Evolutionary conservation across 2,888 invertebrate genomes (phyloP), one percentile per base, ranked within the genome.

Genomic region (Lathronympha strigana): DNA sequence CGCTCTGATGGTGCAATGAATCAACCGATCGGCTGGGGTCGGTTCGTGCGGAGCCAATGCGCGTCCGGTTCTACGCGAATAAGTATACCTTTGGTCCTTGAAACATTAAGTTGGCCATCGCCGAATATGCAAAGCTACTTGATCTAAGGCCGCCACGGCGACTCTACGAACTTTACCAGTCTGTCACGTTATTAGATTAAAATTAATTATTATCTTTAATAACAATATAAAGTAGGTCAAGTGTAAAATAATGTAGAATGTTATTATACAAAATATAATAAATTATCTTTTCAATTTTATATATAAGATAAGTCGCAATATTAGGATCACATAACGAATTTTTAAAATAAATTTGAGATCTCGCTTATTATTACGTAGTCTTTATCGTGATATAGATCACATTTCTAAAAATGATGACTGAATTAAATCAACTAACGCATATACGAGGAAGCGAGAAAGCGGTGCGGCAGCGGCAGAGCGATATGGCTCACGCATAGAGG

Each of bases 91-190:
- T 92, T 92, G 92, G 92, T 92, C 92, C 91, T 89, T 90, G 90
- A 88, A 88, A 87, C 86, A 84, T 90, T 89, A 82, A 86, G 85
- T 90, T 90, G 91, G 91, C 90, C 88, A 84, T 87, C 86, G 91
- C 92, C 91, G 90, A 90, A 87, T 91, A 91, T 88, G 92, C 91
- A 90, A 91, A 90, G 90, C 92, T 92, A 92, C 90, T 77, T 86
- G 91, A 89, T 88, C 91, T 91, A 92, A 88, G 87, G 90, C 90
- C 91, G 92, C 91, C 87, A 81, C 86, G 80, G 91, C 90, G 90
- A 91, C 91, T 89, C 91, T 92, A 91, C 90, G 88, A 91, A 92
- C 91, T 90, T 91, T 90, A 92, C 92, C 91, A 92, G 92, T 91
- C 92, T 91, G 92, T 90, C 88, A 89, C 88, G 85, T 91, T 90